Evolutionary conservation across 2,797 vertebrate genomes (phyloP).

Genomic region (Microchirus variegatus): DNA sequence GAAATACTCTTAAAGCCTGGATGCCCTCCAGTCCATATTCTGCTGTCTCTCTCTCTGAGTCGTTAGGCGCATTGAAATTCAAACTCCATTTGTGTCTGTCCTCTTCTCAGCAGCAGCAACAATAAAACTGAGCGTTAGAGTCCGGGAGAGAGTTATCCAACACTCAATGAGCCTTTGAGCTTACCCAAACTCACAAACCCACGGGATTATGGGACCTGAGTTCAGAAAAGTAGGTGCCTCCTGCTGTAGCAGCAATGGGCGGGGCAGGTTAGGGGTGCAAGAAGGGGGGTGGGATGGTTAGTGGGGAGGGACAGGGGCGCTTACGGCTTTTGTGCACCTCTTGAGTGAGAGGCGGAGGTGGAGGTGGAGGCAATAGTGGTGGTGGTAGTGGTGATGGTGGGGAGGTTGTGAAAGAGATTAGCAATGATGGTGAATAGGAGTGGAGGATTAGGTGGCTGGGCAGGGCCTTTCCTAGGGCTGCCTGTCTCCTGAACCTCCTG

Average conservation of each 20-base stretch:
- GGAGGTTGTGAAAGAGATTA: conserved; percentile 88
- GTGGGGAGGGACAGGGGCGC: conserved; percentile 61
- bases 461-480: conserved; percentile 71
- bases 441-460: conserved; percentile 89
- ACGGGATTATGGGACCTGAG: conserved; percentile 68
- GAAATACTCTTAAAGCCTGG: conserved; percentile 61
- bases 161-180: conserved; percentile 75
- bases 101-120: conserved; percentile 72
- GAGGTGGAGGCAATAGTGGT: conserved; percentile 62
- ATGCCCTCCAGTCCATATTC: conserved; percentile 73
- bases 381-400: conserved; percentile 62
- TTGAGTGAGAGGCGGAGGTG: conserved; percentile 76
- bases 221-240: conserved; percentile 72
- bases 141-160: conserved; percentile 75
- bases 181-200: conserved; percentile 66
- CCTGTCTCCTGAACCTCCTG: conserved; percentile 69
- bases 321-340: conserved; percentile 80
- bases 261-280: conserved; percentile 71
- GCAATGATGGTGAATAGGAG: conserved; percentile 95
- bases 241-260: conserved; percentile 71
- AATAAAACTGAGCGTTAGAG: conserved; percentile 67
- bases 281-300: conserved; percentile 68
- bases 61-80: conserved; percentile 76
- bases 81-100: conserved; percentile 74
- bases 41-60: conserved; percentile 70